phyloP scores from a whole-genome alignment of 1,140 invertebrate genomes.

The Acyrthosiphon pisum region DNA sequence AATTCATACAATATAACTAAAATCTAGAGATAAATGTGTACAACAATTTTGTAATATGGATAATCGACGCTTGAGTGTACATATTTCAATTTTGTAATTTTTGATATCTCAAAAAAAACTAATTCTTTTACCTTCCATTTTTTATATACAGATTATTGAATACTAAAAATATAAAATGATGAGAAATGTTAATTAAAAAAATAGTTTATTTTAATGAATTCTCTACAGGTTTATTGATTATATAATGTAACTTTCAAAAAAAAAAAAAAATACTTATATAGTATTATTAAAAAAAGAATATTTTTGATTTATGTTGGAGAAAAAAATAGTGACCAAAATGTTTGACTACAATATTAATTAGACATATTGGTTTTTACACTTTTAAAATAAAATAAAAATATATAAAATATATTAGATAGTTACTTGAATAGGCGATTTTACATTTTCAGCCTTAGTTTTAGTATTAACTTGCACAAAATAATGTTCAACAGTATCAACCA shows the following conservation, averaged over 20 bases:
- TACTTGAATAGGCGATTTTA: conserved; percentile 46
- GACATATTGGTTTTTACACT: neutral
- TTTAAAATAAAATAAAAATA: neutral
- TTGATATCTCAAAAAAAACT: neutral
- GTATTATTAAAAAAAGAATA: neutral
- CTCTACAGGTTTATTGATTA: too few species aligned
- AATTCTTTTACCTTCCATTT: neutral
- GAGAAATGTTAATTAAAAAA: neutral
- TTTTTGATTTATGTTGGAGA: neutral
- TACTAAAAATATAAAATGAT: too few species aligned
- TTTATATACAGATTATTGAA: neutral
- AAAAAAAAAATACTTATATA: too few species aligned
- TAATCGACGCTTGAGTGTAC: too few species aligned
- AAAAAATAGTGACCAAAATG: neutral
- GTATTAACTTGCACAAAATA: conserved; percentile 53
- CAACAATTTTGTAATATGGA: too few species aligned
- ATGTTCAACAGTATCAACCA: conserved; percentile 53
- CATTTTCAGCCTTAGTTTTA: neutral
- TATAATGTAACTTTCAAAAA: neutral
- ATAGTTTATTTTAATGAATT: too few species aligned
- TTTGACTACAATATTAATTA: too few species aligned
- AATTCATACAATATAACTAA: too few species aligned
- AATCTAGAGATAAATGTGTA: too few species aligned
- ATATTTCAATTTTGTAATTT: neutral
- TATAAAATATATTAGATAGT: neutral